Percentiles rank a stretch among this genome's conserved stretches.
These are phyloP conservation scores for Cosmorhoe ocellata DNA, from an alignment of 2,888 invertebrate genomes.

Conservation along the genomic window DNA sequence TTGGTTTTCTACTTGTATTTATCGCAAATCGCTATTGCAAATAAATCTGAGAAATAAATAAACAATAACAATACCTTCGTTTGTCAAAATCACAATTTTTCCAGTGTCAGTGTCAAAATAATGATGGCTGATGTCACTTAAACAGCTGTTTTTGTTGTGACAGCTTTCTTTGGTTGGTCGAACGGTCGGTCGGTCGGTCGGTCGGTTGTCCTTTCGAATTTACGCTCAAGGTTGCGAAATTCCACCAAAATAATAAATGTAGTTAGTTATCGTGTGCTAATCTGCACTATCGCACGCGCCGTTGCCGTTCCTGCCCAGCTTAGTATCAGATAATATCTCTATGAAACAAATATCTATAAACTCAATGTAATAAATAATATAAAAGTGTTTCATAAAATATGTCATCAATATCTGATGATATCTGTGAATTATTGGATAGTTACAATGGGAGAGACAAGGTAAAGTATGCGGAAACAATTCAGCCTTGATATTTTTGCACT, in stretches of 20 bases:
- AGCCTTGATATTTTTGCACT: slow-evolving; percentile 52
- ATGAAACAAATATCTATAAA: slow-evolving; percentile 26
- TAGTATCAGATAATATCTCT: slow-evolving; percentile 42
- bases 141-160: no score
- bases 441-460: slow-evolving; percentile 95
- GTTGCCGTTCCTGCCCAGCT: slow-evolving; percentile 20
- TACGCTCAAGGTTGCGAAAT: slow-evolving; percentile 50
- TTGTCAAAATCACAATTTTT: no score
- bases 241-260: slow-evolving; percentile 61
- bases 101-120: no score
- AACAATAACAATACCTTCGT: no score
- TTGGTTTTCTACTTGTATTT: no score
- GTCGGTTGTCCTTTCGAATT: slow-evolving; percentile 60
- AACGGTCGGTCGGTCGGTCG: no score
- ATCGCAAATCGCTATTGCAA: no score
- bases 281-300: slow-evolving; percentile 45
- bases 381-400: slow-evolving; percentile 42
- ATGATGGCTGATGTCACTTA: no score
- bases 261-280: slow-evolving; percentile 52
- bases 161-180: no score
- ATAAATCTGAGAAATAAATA: no score
- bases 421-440: slow-evolving; percentile 88
- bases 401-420: slow-evolving; percentile 76
- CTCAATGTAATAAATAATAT: no score
- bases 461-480: slow-evolving; percentile 62